Conservation (phyloP, 2,113 vertebrate species). For the Fulmarus glacialis region DNA sequence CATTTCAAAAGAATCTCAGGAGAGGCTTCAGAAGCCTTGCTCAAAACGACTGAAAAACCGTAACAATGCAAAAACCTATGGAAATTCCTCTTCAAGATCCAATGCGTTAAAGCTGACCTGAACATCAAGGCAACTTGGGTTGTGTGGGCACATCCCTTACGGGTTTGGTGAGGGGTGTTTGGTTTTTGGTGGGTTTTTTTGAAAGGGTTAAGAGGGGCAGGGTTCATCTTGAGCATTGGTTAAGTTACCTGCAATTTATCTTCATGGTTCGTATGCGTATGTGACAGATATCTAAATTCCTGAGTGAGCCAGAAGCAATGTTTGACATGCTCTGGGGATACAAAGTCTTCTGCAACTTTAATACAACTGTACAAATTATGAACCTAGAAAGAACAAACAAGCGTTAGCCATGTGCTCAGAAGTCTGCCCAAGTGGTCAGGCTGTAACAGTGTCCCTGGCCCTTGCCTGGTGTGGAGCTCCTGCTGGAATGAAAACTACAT, state of each 20-base stretch:
- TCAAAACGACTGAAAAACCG: neutral
- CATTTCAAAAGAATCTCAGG: neutral
- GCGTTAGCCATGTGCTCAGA: neutral
- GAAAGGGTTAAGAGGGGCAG: neutral
- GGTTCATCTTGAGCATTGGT: fast-evolving
- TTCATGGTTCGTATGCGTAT: slow-evolving; percentile 84
- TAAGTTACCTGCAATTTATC: slow-evolving; percentile 82
- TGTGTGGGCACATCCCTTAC: neutral
- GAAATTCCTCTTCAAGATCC: neutral
- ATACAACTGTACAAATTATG: slow-evolving; percentile 86
- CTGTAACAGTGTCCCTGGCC: neutral
- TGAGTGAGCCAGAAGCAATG: slow-evolving; percentile 87
- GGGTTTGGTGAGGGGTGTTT: neutral
- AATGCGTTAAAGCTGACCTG: neutral
- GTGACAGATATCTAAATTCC: slow-evolving; percentile 84
- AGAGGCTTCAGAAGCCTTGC: neutral
- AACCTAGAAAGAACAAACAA: slow-evolving; percentile 71
- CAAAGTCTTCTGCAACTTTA: slow-evolving; percentile 86
- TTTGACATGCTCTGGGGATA: slow-evolving; percentile 85
- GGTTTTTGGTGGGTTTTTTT: neutral
- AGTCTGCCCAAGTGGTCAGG: neutral
- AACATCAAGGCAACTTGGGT: neutral
- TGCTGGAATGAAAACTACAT: slow-evolving; percentile 84
- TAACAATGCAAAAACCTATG: neutral
- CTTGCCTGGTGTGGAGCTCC: slow-evolving; percentile 84